phyloP scores from a whole-genome alignment of 2,797 vertebrate species.

The Fundulus diaphanus region DNA sequence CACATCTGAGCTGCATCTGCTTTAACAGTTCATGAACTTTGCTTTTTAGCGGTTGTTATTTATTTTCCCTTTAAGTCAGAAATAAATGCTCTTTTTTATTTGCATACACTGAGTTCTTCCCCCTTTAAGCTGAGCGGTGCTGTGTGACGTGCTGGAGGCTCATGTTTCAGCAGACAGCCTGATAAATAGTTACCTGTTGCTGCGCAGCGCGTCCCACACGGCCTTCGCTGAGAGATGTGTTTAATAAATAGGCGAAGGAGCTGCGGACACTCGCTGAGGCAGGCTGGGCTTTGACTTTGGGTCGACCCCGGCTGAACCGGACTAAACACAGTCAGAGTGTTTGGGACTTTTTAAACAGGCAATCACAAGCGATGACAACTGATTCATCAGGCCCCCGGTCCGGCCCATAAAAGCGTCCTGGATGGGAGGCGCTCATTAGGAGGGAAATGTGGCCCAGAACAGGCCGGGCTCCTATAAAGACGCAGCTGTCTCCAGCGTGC shows the following conservation, averaged over 20 bases:
- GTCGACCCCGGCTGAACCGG: slow-evolving; percentile 54
- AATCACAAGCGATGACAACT: slow-evolving; percentile 69
- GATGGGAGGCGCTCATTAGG: slow-evolving; percentile 56
- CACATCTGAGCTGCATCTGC: neutral
- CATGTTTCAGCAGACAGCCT: neutral
- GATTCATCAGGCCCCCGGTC: slow-evolving; percentile 56
- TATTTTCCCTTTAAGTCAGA: neutral
- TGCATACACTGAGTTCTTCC: neutral
- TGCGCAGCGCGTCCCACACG: neutral
- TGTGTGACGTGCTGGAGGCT: neutral
- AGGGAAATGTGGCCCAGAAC: slow-evolving; percentile 49
- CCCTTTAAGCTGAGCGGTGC: neutral
- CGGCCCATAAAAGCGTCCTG: slow-evolving; percentile 58
- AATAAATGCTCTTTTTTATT: neutral
- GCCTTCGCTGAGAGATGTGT: neutral
- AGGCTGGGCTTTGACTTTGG: slow-evolving; percentile 36
- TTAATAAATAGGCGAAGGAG: slow-evolving; percentile 17
- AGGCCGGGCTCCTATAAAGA: slow-evolving; percentile 61
- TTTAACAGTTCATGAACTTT: neutral
- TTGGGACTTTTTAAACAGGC: slow-evolving; percentile 59
- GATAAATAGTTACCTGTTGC: neutral
- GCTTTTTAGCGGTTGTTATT: neutral
- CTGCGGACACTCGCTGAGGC: slow-evolving; percentile 15
- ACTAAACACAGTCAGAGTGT: slow-evolving; percentile 43
- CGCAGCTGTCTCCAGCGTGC: slow-evolving; percentile 60